Percentiles rank a stretch among this genome's conserved stretches.
These are phyloP conservation scores for Gymnorhina tibicen DNA, from an alignment of 2,113 vertebrate genomes.

Conservation along the genomic window DNA sequence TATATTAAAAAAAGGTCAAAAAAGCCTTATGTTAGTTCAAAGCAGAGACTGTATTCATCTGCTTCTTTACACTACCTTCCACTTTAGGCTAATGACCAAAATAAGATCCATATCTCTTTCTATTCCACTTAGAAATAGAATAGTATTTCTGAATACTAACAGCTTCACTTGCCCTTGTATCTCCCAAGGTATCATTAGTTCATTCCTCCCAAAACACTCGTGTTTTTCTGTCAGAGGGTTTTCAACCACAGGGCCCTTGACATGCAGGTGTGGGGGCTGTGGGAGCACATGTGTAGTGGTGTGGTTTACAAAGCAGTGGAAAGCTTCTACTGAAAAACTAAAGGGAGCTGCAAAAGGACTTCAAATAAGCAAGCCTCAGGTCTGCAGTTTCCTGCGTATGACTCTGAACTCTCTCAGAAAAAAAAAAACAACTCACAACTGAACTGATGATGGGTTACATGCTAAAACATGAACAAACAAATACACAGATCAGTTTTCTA, in stretches of 20 bases:
- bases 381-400: neutral
- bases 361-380: neutral
- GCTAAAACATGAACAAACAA: neutral
- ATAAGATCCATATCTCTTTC: neutral
- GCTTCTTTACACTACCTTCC: neutral
- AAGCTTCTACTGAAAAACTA: neutral
- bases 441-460: neutral
- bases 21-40: neutral
- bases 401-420: neutral
- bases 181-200: neutral
- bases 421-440: neutral
- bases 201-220: neutral
- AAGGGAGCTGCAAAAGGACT: neutral
- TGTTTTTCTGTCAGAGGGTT: neutral
- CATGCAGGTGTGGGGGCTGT: accelerated
- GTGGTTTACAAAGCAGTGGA: neutral
- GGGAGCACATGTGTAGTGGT: too few relatives aligned
- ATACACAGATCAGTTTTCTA: neutral
- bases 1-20: neutral
- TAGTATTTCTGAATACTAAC: neutral
- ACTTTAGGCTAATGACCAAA: neutral
- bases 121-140: neutral
- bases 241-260: neutral
- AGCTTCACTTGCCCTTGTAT: accelerated
- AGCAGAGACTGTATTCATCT: neutral